Evolutionary conservation across 2,113 vertebrate genomes (phyloP), one percentile per base, ranked within the genome.

Genomic region (Dasyurus viverrinus): DNA sequence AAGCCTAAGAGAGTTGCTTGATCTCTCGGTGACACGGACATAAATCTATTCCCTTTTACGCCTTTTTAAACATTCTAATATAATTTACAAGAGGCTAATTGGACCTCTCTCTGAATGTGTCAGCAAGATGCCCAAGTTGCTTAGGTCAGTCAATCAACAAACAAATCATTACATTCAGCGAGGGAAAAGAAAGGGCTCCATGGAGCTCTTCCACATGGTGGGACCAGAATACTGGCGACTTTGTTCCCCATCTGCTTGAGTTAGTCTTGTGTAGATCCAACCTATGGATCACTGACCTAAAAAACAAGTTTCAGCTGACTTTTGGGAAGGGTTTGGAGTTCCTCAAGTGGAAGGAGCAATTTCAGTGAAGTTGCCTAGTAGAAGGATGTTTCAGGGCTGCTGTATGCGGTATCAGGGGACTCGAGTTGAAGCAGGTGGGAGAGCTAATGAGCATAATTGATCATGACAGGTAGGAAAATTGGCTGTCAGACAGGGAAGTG

Each of bases 391-490:
- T 95, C 93, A 94, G 95, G 96, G 95, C 95, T 92, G 94, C 27
- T 94, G 94, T 96, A 93, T 96, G 94, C 93, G 92, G 95, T 90
- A 12, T 94, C 2, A 0, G 26, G 84, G 96, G 57, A 89, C 94
- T 90, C 95, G 52, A 30, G 90, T 89, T 42, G 50, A 97, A 84
- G 93, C 93, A 97, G 91, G 60, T 95, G 68, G 97, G 60, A 97
- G 95, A 96, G 92, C 93, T 98, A 97, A 98, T 92, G 92, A 97
- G 54, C 47, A 46, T 90, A 98, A 97, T 95, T 97, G 97, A 95
- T 95, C 93, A 96, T 60, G 97, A 95, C 97, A 97, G 94, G 95
- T 96, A 93, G 91, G 92, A 94, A 97, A 97, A 96, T 96, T 95
- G 96, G 91, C 95, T 96, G 96, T 96, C 97, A 97, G 95, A 94